Evolutionary conservation across 2,113 vertebrate genomes (phyloP), one percentile per base, ranked within the genome.

Genomic region (Aptenodytes forsteri): DNA sequence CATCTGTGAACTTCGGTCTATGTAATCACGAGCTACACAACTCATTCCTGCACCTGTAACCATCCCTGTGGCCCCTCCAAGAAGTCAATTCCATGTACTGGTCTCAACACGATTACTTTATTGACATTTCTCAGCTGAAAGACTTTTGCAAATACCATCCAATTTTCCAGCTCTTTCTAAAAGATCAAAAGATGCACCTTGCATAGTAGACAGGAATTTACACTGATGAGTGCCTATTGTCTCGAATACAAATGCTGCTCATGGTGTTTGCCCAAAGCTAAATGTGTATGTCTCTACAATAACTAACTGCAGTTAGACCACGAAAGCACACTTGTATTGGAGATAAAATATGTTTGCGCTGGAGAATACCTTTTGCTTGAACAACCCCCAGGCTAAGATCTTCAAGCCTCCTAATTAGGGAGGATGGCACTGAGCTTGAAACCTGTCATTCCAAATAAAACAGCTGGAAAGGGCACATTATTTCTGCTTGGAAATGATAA

Each of bases 151-250:
- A 98, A 98, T 98, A 97, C 94, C 97, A 98, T 98, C 97, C 97
- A 97, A 98, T 98, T 98, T 98, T 98, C 97, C 89, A 98, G 89
- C 90, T 96, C 97, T 97, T 98, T 98, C 97, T 98, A 93, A 98
- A 98, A 98, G 97, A 98, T 98, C 97, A 98, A 95, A 98, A 98
- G 98, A 98, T 95, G 96, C 96, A 98, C 97, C 98, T 98, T 98
- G 98, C 97, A 98, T 97, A 98, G 97, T 20, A 98, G 98, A 96
- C 94, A 94, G 95, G 87, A 98, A 98, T 98, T 98, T 97, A 97
- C 87, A 96, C 97, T 97, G 97, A 98, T 97, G 96, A 96, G 83
- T 90, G 92, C 67, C 97, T 96, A 97, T 98, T 97, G 96, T 98
- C 96, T 97, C 96, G 97, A 98, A 98, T 98, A 97, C 91, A 96